A percentile compares a stretch with the other conserved stretches of the same genome.
phyloP scores from a whole-genome alignment of 2,797 vertebrate species.

The Labeo calbasu region DNA sequence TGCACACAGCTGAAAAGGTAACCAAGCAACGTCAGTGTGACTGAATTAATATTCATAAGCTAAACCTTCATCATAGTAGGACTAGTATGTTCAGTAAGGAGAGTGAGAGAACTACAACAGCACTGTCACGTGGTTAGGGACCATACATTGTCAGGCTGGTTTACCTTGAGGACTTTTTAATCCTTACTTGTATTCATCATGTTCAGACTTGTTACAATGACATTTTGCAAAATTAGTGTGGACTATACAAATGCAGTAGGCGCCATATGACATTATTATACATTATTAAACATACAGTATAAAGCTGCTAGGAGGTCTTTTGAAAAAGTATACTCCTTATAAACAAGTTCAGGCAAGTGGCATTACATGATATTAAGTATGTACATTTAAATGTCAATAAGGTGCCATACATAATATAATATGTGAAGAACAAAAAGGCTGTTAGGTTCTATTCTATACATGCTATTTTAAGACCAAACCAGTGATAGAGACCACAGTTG shows the following conservation, averaged over 20 bases:
- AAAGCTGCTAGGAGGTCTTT: not conserved
- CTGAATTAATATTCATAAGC: not conserved
- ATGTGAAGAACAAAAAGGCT: not conserved
- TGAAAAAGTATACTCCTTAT: not conserved
- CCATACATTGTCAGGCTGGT: not conserved
- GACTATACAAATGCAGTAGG: not conserved
- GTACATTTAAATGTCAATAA: not conserved
- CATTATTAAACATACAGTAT: not conserved
- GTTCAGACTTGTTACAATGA: not conserved
- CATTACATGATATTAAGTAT: not conserved
- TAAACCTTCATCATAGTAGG: not conserved
- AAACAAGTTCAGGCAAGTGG: not conserved
- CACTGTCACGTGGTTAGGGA: slow-evolving; percentile 26
- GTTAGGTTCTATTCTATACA: not conserved
- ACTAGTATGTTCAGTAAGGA: not conserved
- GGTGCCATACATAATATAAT: not conserved
- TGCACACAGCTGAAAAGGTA: not conserved
- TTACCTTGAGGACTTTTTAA: not conserved
- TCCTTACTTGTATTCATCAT: not conserved
- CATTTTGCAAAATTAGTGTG: not conserved
- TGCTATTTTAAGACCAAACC: not conserved
- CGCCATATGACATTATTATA: not conserved
- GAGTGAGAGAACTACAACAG: slow-evolving; percentile 20
- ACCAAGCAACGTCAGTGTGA: not conserved
- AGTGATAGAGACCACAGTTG: not conserved